Conservation (phyloP, 2,888 invertebrate genomes). For the Carabus problematicus region DNA sequence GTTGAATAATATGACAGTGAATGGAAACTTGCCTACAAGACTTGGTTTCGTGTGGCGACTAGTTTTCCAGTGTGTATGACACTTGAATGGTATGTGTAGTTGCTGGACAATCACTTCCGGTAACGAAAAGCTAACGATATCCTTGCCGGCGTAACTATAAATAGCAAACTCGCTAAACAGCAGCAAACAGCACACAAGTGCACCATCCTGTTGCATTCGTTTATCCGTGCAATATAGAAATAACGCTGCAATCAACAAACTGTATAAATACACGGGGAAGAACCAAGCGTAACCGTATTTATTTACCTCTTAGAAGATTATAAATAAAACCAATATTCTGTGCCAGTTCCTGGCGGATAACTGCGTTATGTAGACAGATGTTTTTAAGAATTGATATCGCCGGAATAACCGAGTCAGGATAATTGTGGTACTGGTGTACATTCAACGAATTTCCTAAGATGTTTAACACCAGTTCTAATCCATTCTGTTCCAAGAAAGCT, state of each 20-base stretch:
- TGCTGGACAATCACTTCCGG: conserved; percentile 59
- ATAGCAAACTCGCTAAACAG: conserved; percentile 60
- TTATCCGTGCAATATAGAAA: conserved; percentile 65
- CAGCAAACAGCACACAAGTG: conserved; percentile 62
- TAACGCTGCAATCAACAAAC: conserved; percentile 56
- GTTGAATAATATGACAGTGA: background rate
- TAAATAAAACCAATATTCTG: conserved; percentile 58
- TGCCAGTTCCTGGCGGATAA: conserved; percentile 66
- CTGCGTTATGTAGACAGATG: conserved; percentile 62
- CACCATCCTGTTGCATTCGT: conserved; percentile 60
- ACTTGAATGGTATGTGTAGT: conserved; percentile 61
- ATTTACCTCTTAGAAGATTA: conserved; percentile 61
- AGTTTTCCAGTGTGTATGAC: conserved; percentile 60
- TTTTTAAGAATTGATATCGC: conserved; percentile 61
- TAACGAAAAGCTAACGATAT: conserved; percentile 56
- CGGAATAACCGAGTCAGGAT: conserved; percentile 64
- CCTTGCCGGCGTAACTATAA: conserved; percentile 54
- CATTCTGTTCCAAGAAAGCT: conserved; percentile 65
- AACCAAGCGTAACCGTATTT: conserved; percentile 39
- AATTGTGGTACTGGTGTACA: conserved; percentile 60
- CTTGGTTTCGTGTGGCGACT: conserved; percentile 57
- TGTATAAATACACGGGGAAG: conserved; percentile 15
- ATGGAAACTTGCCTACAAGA: conserved; percentile 50
- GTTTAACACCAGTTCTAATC: conserved; percentile 62
- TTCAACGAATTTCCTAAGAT: conserved; percentile 59